A percentile compares a stretch with the other conserved stretches of the same genome.
Conservation (phyloP, 2,113 vertebrate genomes). For the Deroptyus accipitrinus region DNA sequence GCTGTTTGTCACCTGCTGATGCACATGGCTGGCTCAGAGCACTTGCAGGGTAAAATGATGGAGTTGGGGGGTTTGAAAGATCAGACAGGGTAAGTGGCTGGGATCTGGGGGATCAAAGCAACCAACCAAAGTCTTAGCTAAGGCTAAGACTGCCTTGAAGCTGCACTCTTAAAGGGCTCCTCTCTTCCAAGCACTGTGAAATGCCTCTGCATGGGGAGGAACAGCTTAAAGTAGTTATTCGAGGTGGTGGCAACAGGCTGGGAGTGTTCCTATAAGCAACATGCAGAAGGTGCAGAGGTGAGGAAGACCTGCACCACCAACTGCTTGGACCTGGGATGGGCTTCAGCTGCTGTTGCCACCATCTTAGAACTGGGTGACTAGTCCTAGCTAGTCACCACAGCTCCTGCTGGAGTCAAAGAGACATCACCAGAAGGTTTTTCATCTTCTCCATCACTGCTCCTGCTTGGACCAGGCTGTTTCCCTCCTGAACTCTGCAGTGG, state of each 20-base stretch:
- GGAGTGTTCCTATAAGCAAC: rapidly evolving
- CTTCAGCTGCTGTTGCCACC: neutral
- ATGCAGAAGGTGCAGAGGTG: neutral
- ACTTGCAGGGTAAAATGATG: neutral
- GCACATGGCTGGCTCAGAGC: neutral
- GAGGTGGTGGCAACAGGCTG: rapidly evolving
- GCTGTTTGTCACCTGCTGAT: neutral
- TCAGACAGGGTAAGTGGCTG: neutral
- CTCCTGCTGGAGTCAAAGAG: neutral
- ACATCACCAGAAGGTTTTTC: neutral
- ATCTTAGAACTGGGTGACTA: neutral
- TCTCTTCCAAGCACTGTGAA: neutral
- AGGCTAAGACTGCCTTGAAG: neutral
- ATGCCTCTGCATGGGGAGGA: neutral
- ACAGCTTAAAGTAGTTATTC: neutral
- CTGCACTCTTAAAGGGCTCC: neutral
- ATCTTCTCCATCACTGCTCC: neutral
- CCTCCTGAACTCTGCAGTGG: neutral
- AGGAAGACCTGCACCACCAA: neutral
- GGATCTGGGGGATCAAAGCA: neutral
- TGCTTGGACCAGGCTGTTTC: neutral
- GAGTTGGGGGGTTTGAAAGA: neutral
- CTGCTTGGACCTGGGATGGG: neutral
- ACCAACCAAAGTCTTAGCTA: neutral
- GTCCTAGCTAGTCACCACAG: neutral